A percentile compares a stretch with the other conserved stretches of the same genome.
These are phyloP conservation scores for Psettodes erumei DNA, from an alignment of 2,113 vertebrate genomes.

Conservation along the genomic window DNA sequence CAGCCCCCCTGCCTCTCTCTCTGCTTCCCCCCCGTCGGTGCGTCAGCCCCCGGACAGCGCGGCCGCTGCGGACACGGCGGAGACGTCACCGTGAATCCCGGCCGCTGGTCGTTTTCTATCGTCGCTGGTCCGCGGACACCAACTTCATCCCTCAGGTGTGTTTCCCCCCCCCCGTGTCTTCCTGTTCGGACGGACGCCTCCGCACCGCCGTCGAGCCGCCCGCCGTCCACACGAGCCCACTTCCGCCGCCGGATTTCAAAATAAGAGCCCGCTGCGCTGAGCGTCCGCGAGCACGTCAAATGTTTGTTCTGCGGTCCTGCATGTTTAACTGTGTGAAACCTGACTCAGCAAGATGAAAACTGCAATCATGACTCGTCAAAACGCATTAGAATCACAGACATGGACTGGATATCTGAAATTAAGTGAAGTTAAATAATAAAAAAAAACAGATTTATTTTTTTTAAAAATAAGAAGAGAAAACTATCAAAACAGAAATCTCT, in stretches of 20 bases:
- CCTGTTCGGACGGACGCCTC: constrained; percentile 77
- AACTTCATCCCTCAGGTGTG: constrained; percentile 5
- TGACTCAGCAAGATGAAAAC: too few species aligned
- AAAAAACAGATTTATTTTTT: too few species aligned
- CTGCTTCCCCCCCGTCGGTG: constrained; percentile 19
- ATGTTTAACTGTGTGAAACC: too few species aligned
- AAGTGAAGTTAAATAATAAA: too few species aligned
- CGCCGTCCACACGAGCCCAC: rapidly evolving
- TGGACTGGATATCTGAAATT: too few species aligned
- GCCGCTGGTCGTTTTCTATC: background rate
- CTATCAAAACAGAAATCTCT: too few species aligned
- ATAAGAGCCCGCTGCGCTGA: constrained; percentile 12
- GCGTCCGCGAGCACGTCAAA: too few species aligned
- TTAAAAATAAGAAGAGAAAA: too few species aligned
- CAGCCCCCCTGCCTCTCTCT: constrained; percentile 37
- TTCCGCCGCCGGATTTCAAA: constrained; percentile 21
- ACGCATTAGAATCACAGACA: too few species aligned
- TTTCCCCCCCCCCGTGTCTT: constrained; percentile 57
- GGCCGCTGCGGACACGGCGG: background rate
- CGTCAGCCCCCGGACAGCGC: constrained; percentile 36
- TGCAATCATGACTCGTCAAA: too few species aligned
- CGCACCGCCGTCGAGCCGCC: constrained; percentile 11
- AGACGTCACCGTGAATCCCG: background rate
- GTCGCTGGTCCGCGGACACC: too few species aligned
- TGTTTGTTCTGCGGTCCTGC: too few species aligned